Evolutionary conservation across 1,140 invertebrate genomes (phyloP).

Genomic region (Drosophila prosaltans): DNA sequence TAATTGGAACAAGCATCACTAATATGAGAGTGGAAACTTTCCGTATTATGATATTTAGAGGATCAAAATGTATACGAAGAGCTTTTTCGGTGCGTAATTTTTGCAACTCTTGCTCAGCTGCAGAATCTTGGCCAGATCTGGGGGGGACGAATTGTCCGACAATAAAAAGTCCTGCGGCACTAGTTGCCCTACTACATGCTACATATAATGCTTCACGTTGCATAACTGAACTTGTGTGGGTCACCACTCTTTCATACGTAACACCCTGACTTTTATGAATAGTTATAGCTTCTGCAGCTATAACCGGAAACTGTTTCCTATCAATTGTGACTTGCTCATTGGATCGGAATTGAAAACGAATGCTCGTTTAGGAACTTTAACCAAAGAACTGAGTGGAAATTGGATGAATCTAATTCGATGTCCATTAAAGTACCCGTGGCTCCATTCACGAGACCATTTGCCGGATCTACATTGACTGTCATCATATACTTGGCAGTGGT

Average conservation of each 20-base stretch:
- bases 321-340: no score
- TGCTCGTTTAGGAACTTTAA: no score
- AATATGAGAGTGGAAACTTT: not conserved
- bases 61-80: not conserved
- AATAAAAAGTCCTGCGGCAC: not conserved
- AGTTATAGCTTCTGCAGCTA: not conserved
- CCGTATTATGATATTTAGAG: not conserved
- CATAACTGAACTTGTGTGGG: no score
- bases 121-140: not conserved
- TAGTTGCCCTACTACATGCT: constrained; percentile 1
- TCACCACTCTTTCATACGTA: not conserved
- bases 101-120: not conserved
- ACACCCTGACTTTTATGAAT: not conserved
- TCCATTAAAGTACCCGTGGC: no score
- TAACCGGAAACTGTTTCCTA: not conserved
- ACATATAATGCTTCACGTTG: not conserved
- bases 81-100: not conserved
- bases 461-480: no score
- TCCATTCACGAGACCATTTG: no score
- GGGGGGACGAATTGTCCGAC: not conserved
- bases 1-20: not conserved
- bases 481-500: no score
- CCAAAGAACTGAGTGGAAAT: no score
- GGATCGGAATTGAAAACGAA: no score
- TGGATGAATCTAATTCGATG: no score